Base-by-base conservation (phyloP, 2,113 vertebrate species). In the Tyto alba region DNA sequence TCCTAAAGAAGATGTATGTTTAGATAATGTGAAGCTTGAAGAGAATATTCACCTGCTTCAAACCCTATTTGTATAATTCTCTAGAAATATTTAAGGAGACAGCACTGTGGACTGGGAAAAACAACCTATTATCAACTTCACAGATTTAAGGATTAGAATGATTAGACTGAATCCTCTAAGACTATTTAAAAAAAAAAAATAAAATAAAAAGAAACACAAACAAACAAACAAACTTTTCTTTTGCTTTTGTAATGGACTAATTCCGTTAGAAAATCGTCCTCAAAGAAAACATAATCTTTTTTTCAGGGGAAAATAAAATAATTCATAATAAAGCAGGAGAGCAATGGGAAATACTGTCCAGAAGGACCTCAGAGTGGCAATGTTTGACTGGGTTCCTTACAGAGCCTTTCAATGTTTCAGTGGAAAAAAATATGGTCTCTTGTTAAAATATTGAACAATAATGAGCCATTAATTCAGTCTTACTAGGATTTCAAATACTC, bases 91-190 rank as follows among this genome's bases (percentile, higher is more conserved):
- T 85, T 56, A 59, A 91, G 52, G 52, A 82, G 67, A 25, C 23
- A 50, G 26, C 26, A 43, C 22, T n/a, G 30, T 15, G 41, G 19
- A 9, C 38, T 32, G 21, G 43, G 45, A 57, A 78, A 85, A 89
- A 22, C 48, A 64, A 62, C 43, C 14, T 68, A n/a, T 79, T 93
- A 91, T 47, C 82, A 94, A 6, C 50, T 23, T 73, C 38, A 67
- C 55, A 85, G 75, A 90, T 95, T 56, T 90, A 94, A 78, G 82
- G 75, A 88, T 77, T 87, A 82, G 16, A 94, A 78, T 79, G 75
- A 88, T 77, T 87, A 82, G 16, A 43, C 16, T 3, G 14, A 75
- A 81, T 71, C 27, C 34, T 56, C 25, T 56, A 73, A 60, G 67
- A 50, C 26, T 50, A 27, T 55, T 81, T 11, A 36, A 30, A 83